These are phyloP conservation scores for Oscheius sp. DNA, from an alignment of 2,888 invertebrate species.

Conservation along the genomic window DNA sequence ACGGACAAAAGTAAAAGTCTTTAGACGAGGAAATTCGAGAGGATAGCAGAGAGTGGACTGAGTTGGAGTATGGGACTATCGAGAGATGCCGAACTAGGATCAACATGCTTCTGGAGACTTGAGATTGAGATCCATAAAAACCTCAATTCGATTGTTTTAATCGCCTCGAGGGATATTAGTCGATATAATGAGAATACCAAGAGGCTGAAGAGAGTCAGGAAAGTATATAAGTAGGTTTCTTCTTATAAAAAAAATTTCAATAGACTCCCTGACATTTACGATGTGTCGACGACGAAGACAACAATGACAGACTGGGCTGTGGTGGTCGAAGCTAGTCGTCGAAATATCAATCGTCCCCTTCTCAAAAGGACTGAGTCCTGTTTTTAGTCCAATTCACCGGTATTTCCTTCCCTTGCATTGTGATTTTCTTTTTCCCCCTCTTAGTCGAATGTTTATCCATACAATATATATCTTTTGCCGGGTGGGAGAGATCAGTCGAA, in stretches of 20 bases:
- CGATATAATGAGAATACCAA: conserved; percentile 61
- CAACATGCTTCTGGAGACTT: conserved; percentile 65
- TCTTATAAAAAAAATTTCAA: not conserved
- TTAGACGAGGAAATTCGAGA: conserved; percentile 67
- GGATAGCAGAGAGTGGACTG: conserved; percentile 62
- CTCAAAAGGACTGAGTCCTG: conserved; percentile 20
- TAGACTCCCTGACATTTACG: conserved; percentile 63
- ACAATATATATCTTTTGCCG: too few relatives aligned
- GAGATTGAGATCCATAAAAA: conserved; percentile 62
- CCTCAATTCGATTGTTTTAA: conserved; percentile 63
- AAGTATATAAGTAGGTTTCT: conserved; percentile 54
- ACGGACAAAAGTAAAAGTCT: conserved; percentile 22
- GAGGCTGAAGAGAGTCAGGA: conserved; percentile 63
- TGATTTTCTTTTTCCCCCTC: too few relatives aligned
- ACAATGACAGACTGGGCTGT: conserved; percentile 66
- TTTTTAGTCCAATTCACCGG: conserved; percentile 3
- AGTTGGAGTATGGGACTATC: conserved; percentile 66
- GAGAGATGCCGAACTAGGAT: conserved; percentile 51
- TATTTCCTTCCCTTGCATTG: too few relatives aligned
- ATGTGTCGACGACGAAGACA: conserved; percentile 60
- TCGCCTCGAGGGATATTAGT: conserved; percentile 66
- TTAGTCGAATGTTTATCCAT: too few relatives aligned
- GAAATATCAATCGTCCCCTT: conserved; percentile 20
- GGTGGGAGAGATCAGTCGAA: too few relatives aligned
- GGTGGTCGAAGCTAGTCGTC: conserved; percentile 56